phyloP scores from a whole-genome alignment of 2,797 vertebrate species.

The Parambassis ranga region DNA sequence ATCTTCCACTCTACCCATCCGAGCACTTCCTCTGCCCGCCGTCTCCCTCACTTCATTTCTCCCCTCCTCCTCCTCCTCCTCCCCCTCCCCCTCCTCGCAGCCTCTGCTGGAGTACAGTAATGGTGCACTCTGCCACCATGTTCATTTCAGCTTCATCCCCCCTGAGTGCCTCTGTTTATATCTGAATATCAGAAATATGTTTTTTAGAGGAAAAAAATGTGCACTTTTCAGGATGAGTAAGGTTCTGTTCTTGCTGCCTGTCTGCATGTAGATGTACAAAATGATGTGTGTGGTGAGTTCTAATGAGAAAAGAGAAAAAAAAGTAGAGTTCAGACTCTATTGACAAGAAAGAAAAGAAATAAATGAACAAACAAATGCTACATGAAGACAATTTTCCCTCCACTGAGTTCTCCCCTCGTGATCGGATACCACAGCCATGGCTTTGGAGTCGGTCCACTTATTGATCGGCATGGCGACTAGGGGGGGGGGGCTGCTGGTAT shows the following conservation, averaged over 20 bases:
- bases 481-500: slow-evolving; percentile 35
- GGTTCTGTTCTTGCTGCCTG: neutral
- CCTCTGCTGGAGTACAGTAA: slow-evolving; percentile 44
- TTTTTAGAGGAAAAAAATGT: slow-evolving; percentile 1
- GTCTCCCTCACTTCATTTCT: slow-evolving; percentile 24
- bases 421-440: slow-evolving; percentile 20
- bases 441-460: slow-evolving; percentile 59
- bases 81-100: slow-evolving; percentile 17
- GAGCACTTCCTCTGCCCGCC: slow-evolving; percentile 44
- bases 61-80: slow-evolving; percentile 30
- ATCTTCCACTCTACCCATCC: slow-evolving; percentile 57
- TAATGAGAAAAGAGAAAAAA: neutral
- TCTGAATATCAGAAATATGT: slow-evolving; percentile 44
- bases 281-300: neutral
- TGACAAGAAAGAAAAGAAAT: neutral
- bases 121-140: slow-evolving; percentile 50
- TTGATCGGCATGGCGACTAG: slow-evolving; percentile 54
- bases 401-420: neutral
- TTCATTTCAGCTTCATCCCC: slow-evolving; percentile 44
- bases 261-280: slow-evolving; percentile 2
- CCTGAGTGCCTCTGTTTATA: slow-evolving; percentile 54
- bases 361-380: neutral
- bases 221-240: slow-evolving; percentile 2
- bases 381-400: neutral
- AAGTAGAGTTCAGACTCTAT: no score